Evolutionary conservation across 2,888 invertebrate species (phyloP).

Genomic region (Yponomeuta evonymella): DNA sequence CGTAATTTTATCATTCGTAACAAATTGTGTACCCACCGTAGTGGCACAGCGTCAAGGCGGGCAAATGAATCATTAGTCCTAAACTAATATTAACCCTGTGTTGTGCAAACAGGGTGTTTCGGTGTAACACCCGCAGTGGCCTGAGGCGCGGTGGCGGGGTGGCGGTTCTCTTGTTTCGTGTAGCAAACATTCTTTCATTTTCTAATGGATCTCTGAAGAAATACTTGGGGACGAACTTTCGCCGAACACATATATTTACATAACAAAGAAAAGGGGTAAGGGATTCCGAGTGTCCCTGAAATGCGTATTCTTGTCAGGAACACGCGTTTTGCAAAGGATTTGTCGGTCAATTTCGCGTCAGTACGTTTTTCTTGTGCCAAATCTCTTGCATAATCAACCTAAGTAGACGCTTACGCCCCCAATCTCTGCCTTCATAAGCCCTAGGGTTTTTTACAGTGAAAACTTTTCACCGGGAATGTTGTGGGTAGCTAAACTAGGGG

Average conservation of each 20-base stretch:
- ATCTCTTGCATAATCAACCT: conserved; percentile 45
- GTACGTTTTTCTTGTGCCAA: conserved; percentile 46
- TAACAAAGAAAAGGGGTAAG: conserved; percentile 64
- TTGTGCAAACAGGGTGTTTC: conserved; percentile 49
- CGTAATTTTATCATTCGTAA: conserved; percentile 10
- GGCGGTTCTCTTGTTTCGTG: conserved; percentile 41
- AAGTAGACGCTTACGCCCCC: neutral
- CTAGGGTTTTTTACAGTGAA: neutral
- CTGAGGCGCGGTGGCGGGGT: neutral
- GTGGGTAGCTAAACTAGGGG: conserved; percentile 16
- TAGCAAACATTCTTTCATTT: conserved; percentile 64
- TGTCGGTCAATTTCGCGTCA: conserved; percentile 57
- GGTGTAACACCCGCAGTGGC: conserved; percentile 19
- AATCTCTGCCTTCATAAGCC: neutral
- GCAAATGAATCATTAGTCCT: conserved; percentile 65
- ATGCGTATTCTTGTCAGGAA: conserved; percentile 59
- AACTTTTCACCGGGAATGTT: neutral
- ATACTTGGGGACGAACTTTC: conserved; percentile 62
- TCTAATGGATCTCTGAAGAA: conserved; percentile 63
- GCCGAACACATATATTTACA: conserved; percentile 61
- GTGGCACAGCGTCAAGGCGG: conserved; percentile 40
- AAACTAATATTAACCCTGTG: conserved; percentile 59
- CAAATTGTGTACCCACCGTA: conserved; percentile 22
- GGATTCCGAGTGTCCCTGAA: conserved; percentile 48
- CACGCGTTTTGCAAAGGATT: conserved; percentile 56